Percentiles rank a stretch among this genome's conserved stretches.
phyloP scores from a whole-genome alignment of 2,888 invertebrate species.

The Ophion ellenae region DNA sequence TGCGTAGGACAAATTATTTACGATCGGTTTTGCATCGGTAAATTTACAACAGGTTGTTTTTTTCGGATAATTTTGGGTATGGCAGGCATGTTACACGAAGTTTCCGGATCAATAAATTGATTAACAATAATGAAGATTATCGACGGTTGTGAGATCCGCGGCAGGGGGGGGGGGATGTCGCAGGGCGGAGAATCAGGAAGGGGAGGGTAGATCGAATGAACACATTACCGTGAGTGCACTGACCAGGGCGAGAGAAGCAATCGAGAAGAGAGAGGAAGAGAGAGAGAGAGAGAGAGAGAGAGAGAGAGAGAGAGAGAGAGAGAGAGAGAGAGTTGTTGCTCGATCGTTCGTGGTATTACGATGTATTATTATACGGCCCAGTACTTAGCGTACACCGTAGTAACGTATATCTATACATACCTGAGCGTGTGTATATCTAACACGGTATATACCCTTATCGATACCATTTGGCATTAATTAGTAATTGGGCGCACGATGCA shows the following conservation, averaged over 20 bases:
- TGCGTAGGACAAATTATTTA: not conserved
- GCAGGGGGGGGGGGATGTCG: not conserved
- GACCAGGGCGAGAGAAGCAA: conserved; percentile 38
- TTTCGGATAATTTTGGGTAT: not conserved
- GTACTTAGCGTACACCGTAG: conserved; percentile 46
- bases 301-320: conserved; percentile 5
- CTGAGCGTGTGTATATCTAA: not conserved
- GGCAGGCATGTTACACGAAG: not conserved
- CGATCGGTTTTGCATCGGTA: not conserved
- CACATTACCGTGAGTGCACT: conserved; percentile 26
- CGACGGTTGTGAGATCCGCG: not conserved
- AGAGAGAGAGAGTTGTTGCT: conserved; percentile 18
- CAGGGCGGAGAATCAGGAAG: not conserved
- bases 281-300: not conserved
- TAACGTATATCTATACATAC: conserved; percentile 39
- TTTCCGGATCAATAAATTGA: conserved; percentile 22
- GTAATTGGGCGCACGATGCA: conserved; percentile 57
- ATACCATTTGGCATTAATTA: conserved; percentile 60
- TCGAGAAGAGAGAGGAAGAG: not conserved
- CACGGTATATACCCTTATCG: conserved; percentile 40
- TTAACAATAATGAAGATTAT: conserved; percentile 14
- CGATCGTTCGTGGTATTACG: conserved; percentile 42
- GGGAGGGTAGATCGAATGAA: conserved; percentile 9
- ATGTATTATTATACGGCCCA: conserved; percentile 35
- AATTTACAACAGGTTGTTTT: not conserved